phyloP scores from a whole-genome alignment of 1,140 invertebrate genomes.

The Danaus melanippus region DNA sequence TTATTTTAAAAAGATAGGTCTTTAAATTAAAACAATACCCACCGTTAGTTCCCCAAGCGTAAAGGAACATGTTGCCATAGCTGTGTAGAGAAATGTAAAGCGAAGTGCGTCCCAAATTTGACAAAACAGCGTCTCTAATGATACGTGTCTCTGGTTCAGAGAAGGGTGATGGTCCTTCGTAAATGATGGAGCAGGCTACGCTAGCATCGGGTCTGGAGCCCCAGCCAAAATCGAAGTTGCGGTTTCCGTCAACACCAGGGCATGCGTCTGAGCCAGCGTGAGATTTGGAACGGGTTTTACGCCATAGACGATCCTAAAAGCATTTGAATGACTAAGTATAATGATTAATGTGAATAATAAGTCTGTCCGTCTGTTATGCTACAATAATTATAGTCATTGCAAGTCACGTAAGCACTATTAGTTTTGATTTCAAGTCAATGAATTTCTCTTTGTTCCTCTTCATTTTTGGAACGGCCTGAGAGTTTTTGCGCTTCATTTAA shows the following conservation, averaged over 20 bases:
- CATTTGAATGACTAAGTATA: neutral
- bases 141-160: conserved; percentile 81
- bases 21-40: conserved; percentile 16
- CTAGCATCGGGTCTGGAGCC: conserved; percentile 69
- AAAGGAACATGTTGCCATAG: conserved; percentile 78
- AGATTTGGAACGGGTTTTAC: conserved; percentile 65
- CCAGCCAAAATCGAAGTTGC: conserved; percentile 75
- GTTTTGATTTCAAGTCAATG: too few relatives aligned
- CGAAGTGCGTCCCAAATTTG: conserved; percentile 70
- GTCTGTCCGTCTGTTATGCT: too few relatives aligned
- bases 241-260: conserved; percentile 73
- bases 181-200: conserved; percentile 80
- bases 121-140: conserved; percentile 62
- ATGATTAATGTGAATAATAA: neutral
- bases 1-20: neutral
- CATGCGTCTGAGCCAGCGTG: conserved; percentile 44
- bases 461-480: too few relatives aligned
- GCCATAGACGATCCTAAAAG: conserved; percentile 70
- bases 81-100: conserved; percentile 82
- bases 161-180: conserved; percentile 78
- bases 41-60: conserved; percentile 83
- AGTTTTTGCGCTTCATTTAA: too few relatives aligned
- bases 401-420: too few relatives aligned
- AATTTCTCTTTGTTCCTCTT: too few relatives aligned
- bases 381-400: too few relatives aligned